Evolutionary conservation across 2,797 vertebrate genomes (phyloP), one percentile per base, ranked within the genome.

Genomic region (Argya squamiceps): DNA sequence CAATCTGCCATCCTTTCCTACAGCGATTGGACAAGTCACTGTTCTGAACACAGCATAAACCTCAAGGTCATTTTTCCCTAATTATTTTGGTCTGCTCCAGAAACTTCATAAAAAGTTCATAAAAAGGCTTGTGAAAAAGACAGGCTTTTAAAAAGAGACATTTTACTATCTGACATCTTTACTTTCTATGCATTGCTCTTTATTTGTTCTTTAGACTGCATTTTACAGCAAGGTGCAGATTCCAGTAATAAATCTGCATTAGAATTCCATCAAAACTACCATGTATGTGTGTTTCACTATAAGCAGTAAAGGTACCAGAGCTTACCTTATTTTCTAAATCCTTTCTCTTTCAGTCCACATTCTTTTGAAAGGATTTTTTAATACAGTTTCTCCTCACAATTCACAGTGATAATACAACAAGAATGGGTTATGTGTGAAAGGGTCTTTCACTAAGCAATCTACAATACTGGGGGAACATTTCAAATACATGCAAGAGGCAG

Each of bases 41-140:
- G 34, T 89, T 97, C 96, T 96, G 96, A 97, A 84, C 62, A 68
- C 70, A 92, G 60, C 74, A 75, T 85, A 96, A 97, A 94, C 36
- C 91, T 94, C 83, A 96, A 97, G 96, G 97, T 97, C 88, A 94
- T 96, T 94, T 97, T 96, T 58, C 62, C 29, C 53, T 97, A 96
- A 98, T 97, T 97, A 97, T 91, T 92, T 85, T 90, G 83, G 58
- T 94, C 86, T 96, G 46, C 36, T 73, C 71, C 27, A 53, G 87
- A 97, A 96, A 96, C 46, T 92, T 93, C 75, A 88, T 81, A 82
- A 91, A 96, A 96, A 32, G 6, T 85, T 93, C 88, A 85, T 77
- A 73, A 64, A 83, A 86, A 93, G 30, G 26, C 7, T 62, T 93
- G 47, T 60, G 77, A 64, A 89, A 93, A 90, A 84, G 52, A 15